Conservation (phyloP, 2,113 vertebrate species). For the Odontesthes bonariensis region DNA sequence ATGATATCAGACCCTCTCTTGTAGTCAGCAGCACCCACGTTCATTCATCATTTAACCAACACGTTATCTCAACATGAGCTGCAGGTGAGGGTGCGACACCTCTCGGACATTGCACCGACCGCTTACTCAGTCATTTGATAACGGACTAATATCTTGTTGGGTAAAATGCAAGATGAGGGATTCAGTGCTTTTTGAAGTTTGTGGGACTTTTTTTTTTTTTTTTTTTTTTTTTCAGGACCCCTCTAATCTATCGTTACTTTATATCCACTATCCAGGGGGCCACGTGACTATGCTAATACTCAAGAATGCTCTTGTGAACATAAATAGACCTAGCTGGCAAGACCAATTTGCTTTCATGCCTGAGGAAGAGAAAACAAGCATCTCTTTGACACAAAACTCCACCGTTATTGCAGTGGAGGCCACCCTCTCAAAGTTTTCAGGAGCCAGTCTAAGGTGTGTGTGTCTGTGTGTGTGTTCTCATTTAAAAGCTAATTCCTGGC, state of each 20-base stretch:
- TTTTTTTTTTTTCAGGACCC: slow-evolving; percentile 32
- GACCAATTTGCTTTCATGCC: slow-evolving; percentile 77
- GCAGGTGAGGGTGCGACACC: neutral
- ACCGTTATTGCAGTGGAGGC: slow-evolving; percentile 59
- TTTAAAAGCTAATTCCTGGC: slow-evolving; percentile 26
- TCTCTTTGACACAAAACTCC: slow-evolving; percentile 76
- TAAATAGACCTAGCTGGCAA: slow-evolving; percentile 76
- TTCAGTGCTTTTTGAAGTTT: neutral
- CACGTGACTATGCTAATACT: slow-evolving; percentile 73
- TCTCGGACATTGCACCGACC: slow-evolving; percentile 17
- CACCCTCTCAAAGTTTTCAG: slow-evolving; percentile 46
- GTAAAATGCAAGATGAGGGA: neutral
- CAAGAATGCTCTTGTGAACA: slow-evolving; percentile 79
- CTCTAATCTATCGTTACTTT: slow-evolving; percentile 47
- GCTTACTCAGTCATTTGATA: slow-evolving; percentile 6
- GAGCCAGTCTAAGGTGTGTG: slow-evolving; percentile 53
- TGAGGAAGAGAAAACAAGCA: slow-evolving; percentile 73
- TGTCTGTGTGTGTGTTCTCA: slow-evolving; percentile 26
- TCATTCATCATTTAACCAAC: slow-evolving; percentile 25
- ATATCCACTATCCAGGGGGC: slow-evolving; percentile 44
- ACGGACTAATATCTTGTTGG: slow-evolving; percentile 17
- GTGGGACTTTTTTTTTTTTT: no score
- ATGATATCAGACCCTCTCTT: slow-evolving; percentile 24
- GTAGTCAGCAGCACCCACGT: slow-evolving; percentile 1
- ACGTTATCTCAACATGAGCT: slow-evolving; percentile 11